These are phyloP conservation scores for Paraescarpia echinospica DNA, from an alignment of 1,140 invertebrate species.

Conservation along the genomic window DNA sequence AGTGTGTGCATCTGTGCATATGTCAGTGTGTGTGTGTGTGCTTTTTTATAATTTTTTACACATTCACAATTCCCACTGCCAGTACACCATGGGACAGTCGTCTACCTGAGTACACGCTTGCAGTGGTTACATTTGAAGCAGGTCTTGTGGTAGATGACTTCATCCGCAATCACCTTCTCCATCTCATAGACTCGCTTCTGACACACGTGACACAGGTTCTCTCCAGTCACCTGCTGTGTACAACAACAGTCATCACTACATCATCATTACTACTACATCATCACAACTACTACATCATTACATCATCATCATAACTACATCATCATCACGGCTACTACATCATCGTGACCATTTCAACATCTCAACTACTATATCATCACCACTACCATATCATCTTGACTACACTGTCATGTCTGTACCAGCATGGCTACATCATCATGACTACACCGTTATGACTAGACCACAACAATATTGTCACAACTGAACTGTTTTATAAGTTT, in stretches of 20 bases:
- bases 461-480: neutral
- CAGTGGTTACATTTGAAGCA: slow-evolving; percentile 89
- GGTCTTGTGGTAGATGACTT: slow-evolving; percentile 83
- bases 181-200: slow-evolving; percentile 89
- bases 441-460: neutral
- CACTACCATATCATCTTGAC: neutral
- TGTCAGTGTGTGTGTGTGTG: no score
- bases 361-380: neutral
- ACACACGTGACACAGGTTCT: slow-evolving; percentile 72
- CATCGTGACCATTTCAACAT: neutral
- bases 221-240: slow-evolving; percentile 34
- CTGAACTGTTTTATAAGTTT: neutral
- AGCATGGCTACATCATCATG: neutral
- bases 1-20: no score
- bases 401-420: neutral
- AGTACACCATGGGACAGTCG: no score
- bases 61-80: no score
- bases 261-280: no score
- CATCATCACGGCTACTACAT: neutral
- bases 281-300: no score
- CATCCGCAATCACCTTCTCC: slow-evolving; percentile 88
- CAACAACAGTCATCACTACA: neutral
- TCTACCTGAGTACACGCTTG: slow-evolving; percentile 53
- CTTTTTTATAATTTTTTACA: no score
- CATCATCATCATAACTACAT: no score